Evolutionary conservation across 2,888 invertebrate genomes (phyloP).

Genomic region (Belgica antarctica): DNA sequence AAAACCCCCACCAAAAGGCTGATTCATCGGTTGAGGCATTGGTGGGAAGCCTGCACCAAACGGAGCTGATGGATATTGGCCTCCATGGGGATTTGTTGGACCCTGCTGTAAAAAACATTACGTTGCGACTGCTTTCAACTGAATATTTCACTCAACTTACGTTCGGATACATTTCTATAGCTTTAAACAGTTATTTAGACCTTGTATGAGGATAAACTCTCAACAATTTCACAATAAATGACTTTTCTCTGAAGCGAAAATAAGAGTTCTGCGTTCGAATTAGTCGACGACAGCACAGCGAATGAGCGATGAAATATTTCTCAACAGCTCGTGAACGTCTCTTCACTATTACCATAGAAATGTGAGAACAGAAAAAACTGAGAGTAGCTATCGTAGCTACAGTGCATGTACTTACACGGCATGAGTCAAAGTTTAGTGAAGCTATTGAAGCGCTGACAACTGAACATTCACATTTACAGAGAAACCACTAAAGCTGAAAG

Average conservation of each 20-base stretch:
- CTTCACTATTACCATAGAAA: no score
- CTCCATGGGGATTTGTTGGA: neutral
- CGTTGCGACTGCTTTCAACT: neutral
- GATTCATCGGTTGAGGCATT: constrained; percentile 20
- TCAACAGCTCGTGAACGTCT: neutral
- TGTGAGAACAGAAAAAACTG: no score
- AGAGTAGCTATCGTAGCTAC: neutral
- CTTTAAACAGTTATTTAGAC: neutral
- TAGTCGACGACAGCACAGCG: neutral
- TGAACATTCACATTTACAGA: neutral
- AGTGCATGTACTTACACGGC: neutral
- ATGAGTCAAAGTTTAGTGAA: no score
- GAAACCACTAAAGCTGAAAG: no score
- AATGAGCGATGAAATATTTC: constrained; percentile 9
- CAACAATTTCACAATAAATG: no score
- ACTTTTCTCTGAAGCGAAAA: neutral
- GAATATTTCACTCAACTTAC: neutral
- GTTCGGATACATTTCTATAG: constrained; percentile 1
- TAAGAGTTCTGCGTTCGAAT: neutral
- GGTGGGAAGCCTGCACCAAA: neutral
- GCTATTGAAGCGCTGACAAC: no score
- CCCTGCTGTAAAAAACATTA: neutral
- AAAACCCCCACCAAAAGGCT: no score
- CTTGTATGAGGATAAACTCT: neutral
- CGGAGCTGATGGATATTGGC: neutral